Evolutionary conservation across 2,113 vertebrate species (phyloP), one percentile per base, ranked within the genome.

Genomic region (Nesoenas mayeri): DNA sequence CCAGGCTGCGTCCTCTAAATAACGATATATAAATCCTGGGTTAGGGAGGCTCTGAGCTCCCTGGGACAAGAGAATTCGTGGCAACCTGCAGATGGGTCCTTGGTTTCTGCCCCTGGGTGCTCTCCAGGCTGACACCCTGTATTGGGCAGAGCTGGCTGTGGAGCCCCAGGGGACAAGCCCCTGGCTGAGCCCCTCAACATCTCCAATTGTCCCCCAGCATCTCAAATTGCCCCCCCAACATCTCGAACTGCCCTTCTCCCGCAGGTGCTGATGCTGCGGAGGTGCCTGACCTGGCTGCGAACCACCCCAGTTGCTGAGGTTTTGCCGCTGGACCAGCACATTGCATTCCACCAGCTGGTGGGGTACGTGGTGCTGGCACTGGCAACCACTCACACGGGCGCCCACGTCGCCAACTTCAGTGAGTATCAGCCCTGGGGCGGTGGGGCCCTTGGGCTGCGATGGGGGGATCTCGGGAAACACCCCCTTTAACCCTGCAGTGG

Each of bases 191-290:
- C 25, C n/a, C 19, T 11, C 20, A 11, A 3, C 28, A 15, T 17
- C 50, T 40, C 32, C 3, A 1, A 0, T 18, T 15, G 19, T 16
- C 5, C 44, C 38, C 20, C 3, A 4, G 3, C 31, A 8, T 4
- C 40, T 36, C 64, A 0, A 0, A 0, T 31, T 22, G 6, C 42
- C 15, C 44, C 17, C 15, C 13, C 20, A 21, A 20, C 19, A 58
- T 58, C 57, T 32, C 42, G 15, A 25, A 25, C 4, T 4, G 26
- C 32, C 21, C 58, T 32, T 79, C 34, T 72, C 11, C 19, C 15
- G 18, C 61, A 99, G 99, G 98, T 98, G 54, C 95, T 98, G 96
- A 99, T 99, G 99, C 95, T 99, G 70, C 98, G 99, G 4, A 98
- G 98, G 38, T 99, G 98, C 77, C 93, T 99, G 17, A 98, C 98